These are phyloP conservation scores for Microctonus aethiopoides DNA, from an alignment of 2,888 invertebrate species.

Conservation along the genomic window DNA sequence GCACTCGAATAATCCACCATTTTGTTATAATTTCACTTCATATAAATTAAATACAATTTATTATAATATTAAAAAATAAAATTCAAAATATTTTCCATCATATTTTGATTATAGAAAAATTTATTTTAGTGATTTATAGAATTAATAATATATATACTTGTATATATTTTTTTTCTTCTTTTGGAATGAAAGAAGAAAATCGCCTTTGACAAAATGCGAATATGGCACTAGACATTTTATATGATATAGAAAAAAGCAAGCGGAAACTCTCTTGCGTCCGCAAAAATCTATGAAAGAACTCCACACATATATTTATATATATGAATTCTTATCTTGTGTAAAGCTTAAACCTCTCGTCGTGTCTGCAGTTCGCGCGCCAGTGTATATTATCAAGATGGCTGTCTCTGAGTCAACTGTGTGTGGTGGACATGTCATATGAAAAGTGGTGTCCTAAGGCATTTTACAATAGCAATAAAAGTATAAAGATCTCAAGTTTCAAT, in stretches of 20 bases:
- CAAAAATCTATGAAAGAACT: constrained; percentile 1
- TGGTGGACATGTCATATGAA: not conserved
- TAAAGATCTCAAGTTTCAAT: not conserved
- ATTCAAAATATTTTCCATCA: no score
- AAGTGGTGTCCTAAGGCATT: not conserved
- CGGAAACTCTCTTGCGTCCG: constrained; percentile 20
- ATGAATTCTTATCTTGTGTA: constrained; percentile 1
- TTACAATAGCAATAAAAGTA: not conserved
- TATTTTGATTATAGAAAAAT: not conserved
- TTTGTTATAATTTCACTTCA: not conserved
- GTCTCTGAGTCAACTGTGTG: not conserved
- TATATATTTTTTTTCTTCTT: no score
- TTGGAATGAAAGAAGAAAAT: not conserved
- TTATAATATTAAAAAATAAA: no score
- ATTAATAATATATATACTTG: no score
- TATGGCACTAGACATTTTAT: not conserved
- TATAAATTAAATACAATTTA: no score
- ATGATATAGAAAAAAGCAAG: constrained; percentile 23
- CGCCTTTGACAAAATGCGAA: not conserved
- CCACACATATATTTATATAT: not conserved
- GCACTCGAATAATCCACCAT: not conserved
- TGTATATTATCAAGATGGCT: constrained; percentile 11
- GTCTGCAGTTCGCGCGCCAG: constrained; percentile 2
- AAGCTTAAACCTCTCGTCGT: not conserved
- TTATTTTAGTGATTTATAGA: not conserved